Base-by-base conservation (phyloP, 2,797 vertebrate species). In the Acanthurus lineatus region DNA sequence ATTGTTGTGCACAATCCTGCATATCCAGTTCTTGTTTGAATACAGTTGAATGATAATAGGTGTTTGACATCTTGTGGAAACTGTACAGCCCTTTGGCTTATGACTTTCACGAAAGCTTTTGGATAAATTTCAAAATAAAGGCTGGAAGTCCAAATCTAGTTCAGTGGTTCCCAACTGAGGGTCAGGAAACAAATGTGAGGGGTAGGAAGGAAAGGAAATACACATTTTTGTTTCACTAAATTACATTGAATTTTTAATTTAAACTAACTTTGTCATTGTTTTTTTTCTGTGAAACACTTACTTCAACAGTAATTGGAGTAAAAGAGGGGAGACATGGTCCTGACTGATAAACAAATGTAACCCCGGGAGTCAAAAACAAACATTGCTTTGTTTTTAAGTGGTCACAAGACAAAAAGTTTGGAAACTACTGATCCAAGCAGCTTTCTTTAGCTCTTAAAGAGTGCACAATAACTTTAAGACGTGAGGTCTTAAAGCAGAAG, bases 1-100 rank as follows among this genome's bases (percentile, higher is more conserved):
- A 19, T 9, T 70, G 45, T 66, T 62, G 11, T 25, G 53, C 20
- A 25, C 22, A 54, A 42, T 4, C 47, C 48, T 76, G 61, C 42
- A 60, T 56, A 72, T 74, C 73, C 69, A 15, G 42, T 77, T 72
- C 62, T 45, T 63, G 9, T 61, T 53, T 66, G 7, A 63, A 48
- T 69, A 14, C 58, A 74, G 56, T 40, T 70, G 6, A 69, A 67
- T 66, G 0, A 22, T 42, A 40, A 79, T 11, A 15, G 15, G 14
- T 58, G 51, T 40, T n/a, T 10, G 6, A 42, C 10, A n/a, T 9
- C 17, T 47, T 65, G 25, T 1, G 35, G 0, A 25, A 70, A 48
- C 20, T 28, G 52, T 25, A 4, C 14, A 75, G 22, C 28, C 59
- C 73, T 52, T 1, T 10, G 58, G 68, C 22, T 12, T 7, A 9